Conservation (phyloP, 1,140 invertebrate species). For the Drosophila nasuta region DNA sequence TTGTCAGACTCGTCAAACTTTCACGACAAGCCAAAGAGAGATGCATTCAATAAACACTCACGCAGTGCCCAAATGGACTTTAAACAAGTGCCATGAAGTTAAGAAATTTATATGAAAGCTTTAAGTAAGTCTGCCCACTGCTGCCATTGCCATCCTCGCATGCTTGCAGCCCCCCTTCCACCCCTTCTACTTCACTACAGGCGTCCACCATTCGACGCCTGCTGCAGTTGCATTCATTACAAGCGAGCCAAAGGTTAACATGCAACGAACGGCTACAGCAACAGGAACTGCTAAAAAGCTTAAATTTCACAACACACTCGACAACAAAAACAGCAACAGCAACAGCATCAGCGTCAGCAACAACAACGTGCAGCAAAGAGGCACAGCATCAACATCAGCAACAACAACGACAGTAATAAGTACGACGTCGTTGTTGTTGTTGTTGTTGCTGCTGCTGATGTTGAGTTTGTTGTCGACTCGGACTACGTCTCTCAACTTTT, state of each 20-base stretch:
- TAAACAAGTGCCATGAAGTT: slow-evolving; percentile 80
- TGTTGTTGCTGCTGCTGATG: slow-evolving; percentile 31
- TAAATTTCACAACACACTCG: slow-evolving; percentile 82
- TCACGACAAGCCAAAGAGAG: slow-evolving; percentile 35
- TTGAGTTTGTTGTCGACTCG: slow-evolving; percentile 43
- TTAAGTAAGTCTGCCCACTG: slow-evolving; percentile 73
- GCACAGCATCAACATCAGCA: slow-evolving; percentile 47
- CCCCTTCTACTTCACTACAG: slow-evolving; percentile 9
- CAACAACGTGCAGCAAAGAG: slow-evolving; percentile 18
- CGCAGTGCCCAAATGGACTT: slow-evolving; percentile 80
- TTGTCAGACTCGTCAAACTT: slow-evolving; percentile 32
- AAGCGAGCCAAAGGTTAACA: slow-evolving; percentile 82
- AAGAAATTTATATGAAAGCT: slow-evolving; percentile 78
- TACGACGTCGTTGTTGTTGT: slow-evolving; percentile 47
- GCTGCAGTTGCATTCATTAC: slow-evolving; percentile 79
- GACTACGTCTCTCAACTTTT: slow-evolving; percentile 76
- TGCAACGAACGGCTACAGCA: slow-evolving; percentile 74
- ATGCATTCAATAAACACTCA: slow-evolving; percentile 80
- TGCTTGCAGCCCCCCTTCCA: slow-evolving; percentile 18
- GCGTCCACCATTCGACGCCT: slow-evolving; percentile 45
- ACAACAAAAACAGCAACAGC: slow-evolving; percentile 46
- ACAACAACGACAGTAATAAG: slow-evolving; percentile 43
- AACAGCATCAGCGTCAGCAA: slow-evolving; percentile 22
- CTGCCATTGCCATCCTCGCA: slow-evolving; percentile 8
- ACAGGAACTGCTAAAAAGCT: slow-evolving; percentile 77